A percentile compares a stretch with the other conserved stretches of the same genome.
These are phyloP conservation scores for Thripadectes ignobilis DNA, from an alignment of 2,797 vertebrate species.

Conservation along the genomic window DNA sequence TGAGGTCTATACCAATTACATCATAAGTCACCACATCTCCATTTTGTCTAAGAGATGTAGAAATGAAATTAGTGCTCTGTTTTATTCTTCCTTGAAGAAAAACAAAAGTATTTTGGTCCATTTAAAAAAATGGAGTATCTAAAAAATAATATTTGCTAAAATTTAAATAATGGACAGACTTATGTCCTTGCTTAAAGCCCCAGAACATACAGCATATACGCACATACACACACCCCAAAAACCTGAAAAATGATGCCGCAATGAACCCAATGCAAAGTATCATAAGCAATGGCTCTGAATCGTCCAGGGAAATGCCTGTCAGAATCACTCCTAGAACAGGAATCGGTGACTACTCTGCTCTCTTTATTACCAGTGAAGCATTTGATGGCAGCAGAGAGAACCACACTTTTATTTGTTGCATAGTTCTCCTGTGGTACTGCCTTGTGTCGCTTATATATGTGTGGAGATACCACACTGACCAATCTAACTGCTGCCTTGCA, in stretches of 20 bases:
- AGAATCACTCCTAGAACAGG: background rate
- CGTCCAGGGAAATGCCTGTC: background rate
- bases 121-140: background rate
- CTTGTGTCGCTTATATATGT: background rate
- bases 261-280: background rate
- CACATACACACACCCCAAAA: background rate
- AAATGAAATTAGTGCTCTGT: background rate
- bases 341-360: background rate
- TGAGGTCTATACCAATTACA: background rate
- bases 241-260: background rate
- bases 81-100: background rate
- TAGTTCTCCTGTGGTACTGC: background rate
- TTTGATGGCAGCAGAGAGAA: background rate
- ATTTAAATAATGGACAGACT: background rate
- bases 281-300: background rate
- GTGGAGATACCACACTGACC: background rate
- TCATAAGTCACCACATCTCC: background rate
- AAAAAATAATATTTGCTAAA: background rate
- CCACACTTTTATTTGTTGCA: background rate
- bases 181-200: background rate
- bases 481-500: background rate
- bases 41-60: background rate
- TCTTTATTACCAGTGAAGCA: background rate
- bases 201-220: accelerated
- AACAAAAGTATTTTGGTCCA: background rate